Conservation (phyloP, 2,888 invertebrate species). For the Lepidocyrtoides sp. region DNA sequence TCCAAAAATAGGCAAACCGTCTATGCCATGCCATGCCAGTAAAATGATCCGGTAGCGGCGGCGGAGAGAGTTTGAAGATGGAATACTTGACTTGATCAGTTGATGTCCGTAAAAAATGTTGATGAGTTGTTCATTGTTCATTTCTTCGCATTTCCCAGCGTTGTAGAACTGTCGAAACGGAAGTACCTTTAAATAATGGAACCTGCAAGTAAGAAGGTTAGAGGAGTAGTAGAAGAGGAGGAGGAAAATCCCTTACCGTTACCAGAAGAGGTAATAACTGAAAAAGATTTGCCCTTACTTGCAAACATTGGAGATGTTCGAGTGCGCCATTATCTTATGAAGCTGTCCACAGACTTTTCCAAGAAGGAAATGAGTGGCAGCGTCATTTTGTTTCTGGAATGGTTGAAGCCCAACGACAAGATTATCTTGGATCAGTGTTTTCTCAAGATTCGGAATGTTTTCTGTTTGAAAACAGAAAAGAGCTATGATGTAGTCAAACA, state of each 20-base stretch:
- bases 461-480: neutral
- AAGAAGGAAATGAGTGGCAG: slow-evolving; percentile 81
- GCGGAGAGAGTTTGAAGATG: too few species aligned
- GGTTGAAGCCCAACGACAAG: neutral
- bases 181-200: neutral
- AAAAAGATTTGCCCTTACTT: slow-evolving; percentile 84
- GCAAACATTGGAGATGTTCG: slow-evolving; percentile 85
- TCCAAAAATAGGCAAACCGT: too few species aligned
- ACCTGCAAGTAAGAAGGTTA: too few species aligned
- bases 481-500: neutral
- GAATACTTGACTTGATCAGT: too few species aligned
- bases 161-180: too few species aligned
- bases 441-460: slow-evolving; percentile 74
- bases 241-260: neutral
- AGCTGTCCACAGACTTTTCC: slow-evolving; percentile 82
- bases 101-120: too few species aligned
- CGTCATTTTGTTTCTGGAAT: slow-evolving; percentile 84
- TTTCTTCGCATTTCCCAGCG: too few species aligned
- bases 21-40: too few species aligned
- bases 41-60: too few species aligned
- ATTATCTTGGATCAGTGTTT: slow-evolving; percentile 83
- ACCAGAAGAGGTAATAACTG: slow-evolving; percentile 59
- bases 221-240: neutral
- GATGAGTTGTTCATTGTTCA: too few species aligned
- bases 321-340: slow-evolving; percentile 85